A percentile compares a stretch with the other conserved stretches of the same genome.
phyloP scores from a whole-genome alignment of 2,113 vertebrate species.

The Gobiocypris rarus region DNA sequence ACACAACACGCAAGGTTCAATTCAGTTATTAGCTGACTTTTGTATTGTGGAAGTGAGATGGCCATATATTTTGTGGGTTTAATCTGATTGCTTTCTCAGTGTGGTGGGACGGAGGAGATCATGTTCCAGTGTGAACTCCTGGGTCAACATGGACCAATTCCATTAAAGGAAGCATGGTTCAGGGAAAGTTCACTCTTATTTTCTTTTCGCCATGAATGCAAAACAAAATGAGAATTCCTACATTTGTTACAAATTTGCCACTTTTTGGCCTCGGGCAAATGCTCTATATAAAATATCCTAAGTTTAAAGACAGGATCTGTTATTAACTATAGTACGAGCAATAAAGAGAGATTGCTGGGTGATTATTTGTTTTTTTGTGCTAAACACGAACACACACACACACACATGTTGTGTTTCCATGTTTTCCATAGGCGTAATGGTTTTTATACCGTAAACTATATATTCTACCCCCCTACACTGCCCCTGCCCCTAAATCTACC shows the following conservation, averaged over 20 bases:
- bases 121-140: conserved; percentile 88
- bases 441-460: no score
- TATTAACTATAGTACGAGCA: conserved; percentile 79
- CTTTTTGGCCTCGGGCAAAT: conserved; percentile 73
- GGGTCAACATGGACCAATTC: conserved; percentile 91
- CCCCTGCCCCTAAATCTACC: no score
- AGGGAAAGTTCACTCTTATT: conserved; percentile 99
- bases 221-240: conserved; percentile 85
- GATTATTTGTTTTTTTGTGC: conserved; percentile 64
- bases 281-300: conserved; percentile 76
- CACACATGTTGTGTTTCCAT: no score
- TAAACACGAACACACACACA: not conserved
- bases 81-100: conserved; percentile 97
- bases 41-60: conserved; percentile 89
- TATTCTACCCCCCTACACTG: no score
- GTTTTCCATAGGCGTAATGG: no score
- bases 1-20: conserved; percentile 87
- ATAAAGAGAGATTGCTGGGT: conserved; percentile 72
- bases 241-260: conserved; percentile 86
- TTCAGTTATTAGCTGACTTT: conserved; percentile 83
- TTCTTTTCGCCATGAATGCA: conserved; percentile 93
- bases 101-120: conserved; percentile 92
- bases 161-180: conserved; percentile 97
- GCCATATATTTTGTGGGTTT: conserved; percentile 87
- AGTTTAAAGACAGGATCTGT: conserved; percentile 82